A percentile compares a stretch with the other conserved stretches of the same genome.
These are phyloP conservation scores for Nanorana parkeri DNA, from an alignment of 2,113 vertebrate species.

Conservation along the genomic window DNA sequence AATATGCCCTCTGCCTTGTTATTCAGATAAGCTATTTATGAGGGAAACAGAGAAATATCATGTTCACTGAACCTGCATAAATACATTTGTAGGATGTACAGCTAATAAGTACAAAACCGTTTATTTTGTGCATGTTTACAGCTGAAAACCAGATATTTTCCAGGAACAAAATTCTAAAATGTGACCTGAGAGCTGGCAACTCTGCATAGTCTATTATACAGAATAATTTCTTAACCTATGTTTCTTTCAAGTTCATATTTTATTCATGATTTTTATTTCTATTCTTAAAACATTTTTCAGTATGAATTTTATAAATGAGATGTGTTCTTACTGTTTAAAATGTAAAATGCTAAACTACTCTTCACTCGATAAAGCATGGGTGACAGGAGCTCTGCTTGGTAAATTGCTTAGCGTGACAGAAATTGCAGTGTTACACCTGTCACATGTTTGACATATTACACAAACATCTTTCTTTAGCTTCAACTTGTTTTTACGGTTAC, in stretches of 20 bases:
- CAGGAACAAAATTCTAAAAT: no score
- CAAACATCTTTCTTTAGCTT: constrained; percentile 14
- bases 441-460: constrained; percentile 15
- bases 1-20: no score
- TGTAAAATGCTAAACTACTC: constrained; percentile 7
- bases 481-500: constrained; percentile 14
- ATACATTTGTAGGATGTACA: no score
- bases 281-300: neutral
- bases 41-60: no score
- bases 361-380: neutral
- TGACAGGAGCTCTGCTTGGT: constrained; percentile 25
- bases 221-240: neutral
- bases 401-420: constrained; percentile 41
- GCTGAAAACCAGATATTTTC: no score
- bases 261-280: neutral
- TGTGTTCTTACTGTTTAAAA: constrained; percentile 16
- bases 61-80: no score
- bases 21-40: no score
- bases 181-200: no score
- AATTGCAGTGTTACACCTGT: constrained; percentile 36
- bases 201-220: no score
- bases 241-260: neutral
- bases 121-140: no score
- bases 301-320: neutral
- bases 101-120: no score